Evolutionary conservation across 2,888 invertebrate species (phyloP).

Genomic region (Trimorus sp.): DNA sequence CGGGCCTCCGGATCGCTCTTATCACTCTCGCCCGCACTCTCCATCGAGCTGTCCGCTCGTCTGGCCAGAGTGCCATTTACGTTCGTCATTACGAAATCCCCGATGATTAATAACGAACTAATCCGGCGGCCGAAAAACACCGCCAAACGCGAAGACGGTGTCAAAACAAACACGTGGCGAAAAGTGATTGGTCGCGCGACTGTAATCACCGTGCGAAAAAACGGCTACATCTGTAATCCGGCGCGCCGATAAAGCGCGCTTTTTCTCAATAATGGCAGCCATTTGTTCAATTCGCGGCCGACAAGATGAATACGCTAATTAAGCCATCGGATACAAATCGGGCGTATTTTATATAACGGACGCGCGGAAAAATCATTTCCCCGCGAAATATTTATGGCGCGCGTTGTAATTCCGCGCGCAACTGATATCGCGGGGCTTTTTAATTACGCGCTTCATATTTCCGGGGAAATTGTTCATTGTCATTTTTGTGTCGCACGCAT

Average conservation of each 20-base stretch:
- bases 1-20: conserved; percentile 31
- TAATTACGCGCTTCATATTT: too few species aligned
- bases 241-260: conserved; percentile 28
- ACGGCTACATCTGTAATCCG: conserved; percentile 22
- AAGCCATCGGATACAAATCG: conserved; percentile 31
- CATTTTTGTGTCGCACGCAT: neutral
- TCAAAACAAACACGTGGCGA: neutral
- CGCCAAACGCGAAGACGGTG: neutral
- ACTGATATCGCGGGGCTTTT: neutral
- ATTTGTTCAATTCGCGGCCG: conserved; percentile 28
- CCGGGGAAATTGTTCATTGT: neutral
- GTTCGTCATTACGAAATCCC: conserved; percentile 31
- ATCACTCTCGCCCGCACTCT: conserved; percentile 29
- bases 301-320: conserved; percentile 41
- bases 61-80: conserved; percentile 30
- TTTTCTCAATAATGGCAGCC: conserved; percentile 32
- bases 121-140: conserved; percentile 25
- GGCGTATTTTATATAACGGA: conserved; percentile 12
- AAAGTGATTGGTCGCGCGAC: neutral
- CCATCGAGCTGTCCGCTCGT: conserved; percentile 31
- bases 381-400: conserved; percentile 3
- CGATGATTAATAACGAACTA: conserved; percentile 31
- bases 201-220: neutral
- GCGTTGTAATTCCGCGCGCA: neutral
- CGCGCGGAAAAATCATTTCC: conserved; percentile 15